Percentiles rank a stretch among this genome's conserved stretches.
phyloP scores from a whole-genome alignment of 2,797 vertebrate genomes.

The Aulostomus chinensis region DNA sequence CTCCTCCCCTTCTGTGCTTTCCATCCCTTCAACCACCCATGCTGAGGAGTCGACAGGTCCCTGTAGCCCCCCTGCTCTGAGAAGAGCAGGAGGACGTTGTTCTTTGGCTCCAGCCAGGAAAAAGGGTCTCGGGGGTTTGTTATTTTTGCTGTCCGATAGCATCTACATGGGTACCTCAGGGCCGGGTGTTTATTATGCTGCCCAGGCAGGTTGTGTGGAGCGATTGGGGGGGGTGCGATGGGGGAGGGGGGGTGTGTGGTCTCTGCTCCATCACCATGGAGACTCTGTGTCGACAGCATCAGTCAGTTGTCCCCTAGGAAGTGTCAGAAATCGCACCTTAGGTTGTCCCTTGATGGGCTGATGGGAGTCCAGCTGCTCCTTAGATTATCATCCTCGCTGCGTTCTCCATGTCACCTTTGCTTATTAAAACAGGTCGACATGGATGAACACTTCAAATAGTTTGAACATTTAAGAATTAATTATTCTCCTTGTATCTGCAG shows the following conservation, averaged over 20 bases:
- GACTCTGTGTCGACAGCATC: slow-evolving; percentile 82
- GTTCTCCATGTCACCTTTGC: background rate
- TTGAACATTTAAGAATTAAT: slow-evolving; percentile 8
- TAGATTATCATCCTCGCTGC: slow-evolving; percentile 10
- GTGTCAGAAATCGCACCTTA: slow-evolving; percentile 84
- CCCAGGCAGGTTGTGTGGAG: slow-evolving; percentile 69
- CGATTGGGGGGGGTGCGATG: slow-evolving; percentile 20
- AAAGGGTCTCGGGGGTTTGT: slow-evolving; percentile 87
- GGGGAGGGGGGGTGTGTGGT: slow-evolving; percentile 28
- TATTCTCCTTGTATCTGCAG: slow-evolving; percentile 70
- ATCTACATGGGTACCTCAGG: slow-evolving; percentile 79
- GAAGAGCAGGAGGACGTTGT: slow-evolving; percentile 79
- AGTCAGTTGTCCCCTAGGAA: slow-evolving; percentile 84
- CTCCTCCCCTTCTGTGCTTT: slow-evolving; percentile 17
- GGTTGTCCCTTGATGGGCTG: slow-evolving; percentile 64
- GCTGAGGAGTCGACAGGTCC: slow-evolving; percentile 55
- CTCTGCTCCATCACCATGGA: slow-evolving; percentile 59
- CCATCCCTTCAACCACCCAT: slow-evolving; percentile 60
- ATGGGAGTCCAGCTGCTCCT: slow-evolving; percentile 71
- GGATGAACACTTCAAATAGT: background rate
- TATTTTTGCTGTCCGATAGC: slow-evolving; percentile 88
- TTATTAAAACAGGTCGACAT: background rate
- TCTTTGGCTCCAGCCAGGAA: slow-evolving; percentile 91
- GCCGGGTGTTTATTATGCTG: slow-evolving; percentile 81
- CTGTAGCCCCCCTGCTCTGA: slow-evolving; percentile 38